Base-by-base conservation (phyloP, 1,140 invertebrate genomes). In the Drosophila tsacasi region DNA sequence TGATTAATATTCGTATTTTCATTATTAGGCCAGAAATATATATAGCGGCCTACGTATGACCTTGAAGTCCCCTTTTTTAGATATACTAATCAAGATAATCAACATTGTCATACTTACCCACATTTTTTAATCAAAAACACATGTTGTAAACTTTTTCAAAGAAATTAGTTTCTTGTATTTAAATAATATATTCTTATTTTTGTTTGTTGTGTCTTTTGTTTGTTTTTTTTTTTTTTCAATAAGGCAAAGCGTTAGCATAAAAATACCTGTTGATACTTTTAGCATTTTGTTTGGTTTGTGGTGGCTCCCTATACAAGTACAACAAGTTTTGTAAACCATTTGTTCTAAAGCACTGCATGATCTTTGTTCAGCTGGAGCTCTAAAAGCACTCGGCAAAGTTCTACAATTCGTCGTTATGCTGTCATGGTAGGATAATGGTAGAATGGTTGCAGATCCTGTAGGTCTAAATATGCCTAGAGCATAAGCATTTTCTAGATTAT, bases 241-340 rank as follows among this genome's bases (percentile, higher is more conserved):
- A 92, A 91, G 90, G 90, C 90, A 90, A 92, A 92, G 90, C 90
- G 73, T 86, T 91, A 90, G 91, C 90, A 90, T 90, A 92, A 92
- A 92, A 92, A 90, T 92, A 92, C 85, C 66, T 49, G 46, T 71
- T 79, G 57, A 61, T 54, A 76, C 60, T 55, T 49, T 47, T 61
- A 75, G 71, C 65, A 58, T 64, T 63, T 65, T 64, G 64, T 73
- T 72, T n/a, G 44, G 52, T 71, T 75, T 84, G 59, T 63, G 54
- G 49, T 71, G 44, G 66, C 58, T 64, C 60, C 44, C 44, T 78
- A 57, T 60, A 76, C 63, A 81, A 74, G 52, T 84, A 84, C 59
- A 79, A 59, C 62, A 69, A 52, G 76, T 87, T 87, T 80, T 76
- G 52, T 87, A 86, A 86, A 83, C 83, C 74, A 72, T 82, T 77